phyloP scores from a whole-genome alignment of 2,888 invertebrate species.

The Patella ulyssiponensis region DNA sequence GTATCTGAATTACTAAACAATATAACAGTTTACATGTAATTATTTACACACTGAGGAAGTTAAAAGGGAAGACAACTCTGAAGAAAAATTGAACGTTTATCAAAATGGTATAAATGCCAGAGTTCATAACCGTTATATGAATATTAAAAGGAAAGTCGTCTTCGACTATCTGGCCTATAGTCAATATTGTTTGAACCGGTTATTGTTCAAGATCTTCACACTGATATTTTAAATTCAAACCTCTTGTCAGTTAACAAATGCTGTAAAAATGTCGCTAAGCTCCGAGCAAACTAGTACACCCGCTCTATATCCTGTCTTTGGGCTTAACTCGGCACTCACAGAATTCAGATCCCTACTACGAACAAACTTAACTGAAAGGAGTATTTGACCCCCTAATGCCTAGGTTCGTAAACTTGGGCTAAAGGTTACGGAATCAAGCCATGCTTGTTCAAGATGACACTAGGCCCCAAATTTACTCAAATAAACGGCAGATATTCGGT shows the following conservation, averaged over 20 bases:
- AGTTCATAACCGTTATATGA: no score
- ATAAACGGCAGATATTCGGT: neutral
- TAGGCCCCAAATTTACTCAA: neutral
- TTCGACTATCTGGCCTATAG: no score
- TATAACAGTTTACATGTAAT: neutral
- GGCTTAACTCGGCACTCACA: neutral
- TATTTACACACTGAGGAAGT: no score
- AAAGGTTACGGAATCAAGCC: neutral
- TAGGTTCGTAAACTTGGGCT: neutral
- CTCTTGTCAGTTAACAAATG: constrained; percentile 2
- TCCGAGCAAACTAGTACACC: neutral
- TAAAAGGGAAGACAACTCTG: neutral
- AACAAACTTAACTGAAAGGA: neutral
- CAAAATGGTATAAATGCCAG: no score
- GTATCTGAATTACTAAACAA: constrained; percentile 1
- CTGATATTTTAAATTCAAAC: constrained; percentile 5
- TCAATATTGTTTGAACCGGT: no score
- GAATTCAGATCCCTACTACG: neutral
- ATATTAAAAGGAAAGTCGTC: no score
- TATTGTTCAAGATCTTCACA: neutral
- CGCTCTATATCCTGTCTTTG: neutral
- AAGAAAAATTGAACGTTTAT: neutral
- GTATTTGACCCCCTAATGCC: neutral
- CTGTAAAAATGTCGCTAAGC: neutral
- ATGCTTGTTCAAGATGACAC: constrained; percentile 2